These are phyloP conservation scores for Melipona quadrifasciata DNA, from an alignment of 1,140 invertebrate genomes.

Conservation along the genomic window DNA sequence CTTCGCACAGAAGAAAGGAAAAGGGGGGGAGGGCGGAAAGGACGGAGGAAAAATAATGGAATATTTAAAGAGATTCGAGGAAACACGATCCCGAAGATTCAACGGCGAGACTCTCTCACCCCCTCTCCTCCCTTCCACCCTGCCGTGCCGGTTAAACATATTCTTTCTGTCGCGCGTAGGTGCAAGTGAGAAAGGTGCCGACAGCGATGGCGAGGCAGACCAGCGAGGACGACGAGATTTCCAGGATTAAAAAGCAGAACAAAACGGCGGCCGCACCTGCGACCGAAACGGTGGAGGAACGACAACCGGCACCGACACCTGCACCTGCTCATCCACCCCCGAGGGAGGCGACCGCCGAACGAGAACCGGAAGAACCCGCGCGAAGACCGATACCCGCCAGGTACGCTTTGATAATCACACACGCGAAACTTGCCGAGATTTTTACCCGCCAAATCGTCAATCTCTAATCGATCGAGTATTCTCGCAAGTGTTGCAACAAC, in stretches of 20 bases:
- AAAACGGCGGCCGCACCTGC: constrained; percentile 86
- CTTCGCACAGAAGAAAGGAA: background rate
- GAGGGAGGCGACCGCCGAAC: constrained; percentile 67
- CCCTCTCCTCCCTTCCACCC: too few species aligned
- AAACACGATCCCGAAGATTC: background rate
- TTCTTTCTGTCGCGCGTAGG: constrained; percentile 65
- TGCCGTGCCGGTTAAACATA: constrained; percentile 18
- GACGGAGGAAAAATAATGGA: background rate
- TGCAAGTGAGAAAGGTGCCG: constrained; percentile 77
- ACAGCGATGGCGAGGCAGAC: constrained; percentile 86
- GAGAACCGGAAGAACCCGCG: constrained; percentile 73
- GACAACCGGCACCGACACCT: constrained; percentile 77
- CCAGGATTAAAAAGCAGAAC: constrained; percentile 93
- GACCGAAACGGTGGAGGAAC: constrained; percentile 82
- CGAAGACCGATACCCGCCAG: constrained; percentile 74
- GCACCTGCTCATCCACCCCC: constrained; percentile 68
- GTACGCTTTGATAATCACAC: constrained; percentile 50
- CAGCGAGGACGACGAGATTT: constrained; percentile 95
- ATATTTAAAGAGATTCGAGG: background rate
- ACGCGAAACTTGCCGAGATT: too few species aligned
- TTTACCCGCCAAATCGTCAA: too few species aligned
- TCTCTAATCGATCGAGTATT: too few species aligned
- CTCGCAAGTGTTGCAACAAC: too few species aligned
- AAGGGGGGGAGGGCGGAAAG: background rate
- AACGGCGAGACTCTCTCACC: background rate